phyloP scores from a whole-genome alignment of 2,113 vertebrate species.

The Hippocampus abdominalis region DNA sequence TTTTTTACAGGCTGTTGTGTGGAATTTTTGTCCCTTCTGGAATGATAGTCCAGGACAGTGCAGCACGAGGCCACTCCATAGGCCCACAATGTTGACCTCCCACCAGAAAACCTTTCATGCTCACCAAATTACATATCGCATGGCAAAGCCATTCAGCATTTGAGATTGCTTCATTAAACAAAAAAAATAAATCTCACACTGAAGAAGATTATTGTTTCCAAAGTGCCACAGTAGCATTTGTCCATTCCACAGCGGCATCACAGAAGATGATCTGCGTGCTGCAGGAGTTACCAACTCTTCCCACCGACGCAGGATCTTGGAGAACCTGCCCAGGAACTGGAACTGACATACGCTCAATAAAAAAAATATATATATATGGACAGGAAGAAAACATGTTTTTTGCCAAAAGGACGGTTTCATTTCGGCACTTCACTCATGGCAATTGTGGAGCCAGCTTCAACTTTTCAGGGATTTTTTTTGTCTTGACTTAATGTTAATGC shows the following conservation, averaged over 20 bases:
- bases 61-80: too few species aligned
- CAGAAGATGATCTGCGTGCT: constrained; percentile 70
- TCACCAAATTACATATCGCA: too few species aligned
- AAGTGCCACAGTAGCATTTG: background rate
- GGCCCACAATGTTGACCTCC: too few species aligned
- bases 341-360: constrained; percentile 51
- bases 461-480: constrained; percentile 4
- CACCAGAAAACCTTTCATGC: too few species aligned
- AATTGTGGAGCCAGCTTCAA: background rate
- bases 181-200: too few species aligned
- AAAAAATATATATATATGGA: background rate
- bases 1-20: too few species aligned
- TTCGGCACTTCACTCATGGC: background rate
- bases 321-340: constrained; percentile 69
- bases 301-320: constrained; percentile 59
- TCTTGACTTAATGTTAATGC: background rate
- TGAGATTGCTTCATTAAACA: too few species aligned
- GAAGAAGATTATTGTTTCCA: background rate
- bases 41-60: too few species aligned
- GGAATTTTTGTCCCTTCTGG: too few species aligned
- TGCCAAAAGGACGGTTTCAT: background rate
- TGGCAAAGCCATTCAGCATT: too few species aligned
- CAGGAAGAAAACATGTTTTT: background rate
- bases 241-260: constrained; percentile 65
- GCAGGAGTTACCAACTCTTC: constrained; percentile 62